Evolutionary conservation across 2,797 vertebrate species (phyloP).

Genomic region (Leptoclinus maculatus): DNA sequence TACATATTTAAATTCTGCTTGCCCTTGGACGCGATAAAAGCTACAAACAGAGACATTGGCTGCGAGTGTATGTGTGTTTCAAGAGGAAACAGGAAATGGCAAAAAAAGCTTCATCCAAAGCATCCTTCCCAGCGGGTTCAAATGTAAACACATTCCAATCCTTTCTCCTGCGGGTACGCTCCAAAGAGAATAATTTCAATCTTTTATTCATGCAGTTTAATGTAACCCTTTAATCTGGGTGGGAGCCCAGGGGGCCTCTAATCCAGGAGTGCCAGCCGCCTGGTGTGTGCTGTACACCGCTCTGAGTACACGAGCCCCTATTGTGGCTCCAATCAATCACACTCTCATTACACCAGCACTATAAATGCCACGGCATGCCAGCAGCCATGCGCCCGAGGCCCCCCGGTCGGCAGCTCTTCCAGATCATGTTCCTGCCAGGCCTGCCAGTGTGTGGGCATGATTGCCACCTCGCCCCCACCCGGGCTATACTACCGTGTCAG

Average conservation of each 20-base stretch:
- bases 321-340: conserved; percentile 86
- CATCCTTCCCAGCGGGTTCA: conserved; percentile 37
- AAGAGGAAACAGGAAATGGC: conserved; percentile 43
- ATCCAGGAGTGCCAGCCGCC: conserved; percentile 78
- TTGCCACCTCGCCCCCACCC: conserved; percentile 50
- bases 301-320: conserved; percentile 80
- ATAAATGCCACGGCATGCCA: conserved; percentile 81
- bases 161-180: conserved; percentile 57
- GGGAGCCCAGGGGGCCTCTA: conserved; percentile 83
- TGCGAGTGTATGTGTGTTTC: conserved; percentile 20
- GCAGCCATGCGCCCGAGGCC: conserved; percentile 62
- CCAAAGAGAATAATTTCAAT: conserved; percentile 85
- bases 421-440: conserved; percentile 61
- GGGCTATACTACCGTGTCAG: conserved; percentile 80
- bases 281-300: conserved; percentile 66
- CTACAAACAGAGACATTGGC: conserved; percentile 39
- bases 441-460: conserved; percentile 48
- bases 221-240: conserved; percentile 88
- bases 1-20: conserved; percentile 64
- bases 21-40: conserved; percentile 49
- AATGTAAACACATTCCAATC: conserved; percentile 63
- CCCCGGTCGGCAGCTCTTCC: conserved; percentile 40
- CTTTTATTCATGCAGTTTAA: conserved; percentile 88
- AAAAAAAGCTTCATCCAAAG: conserved; percentile 42
- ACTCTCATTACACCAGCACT: conserved; percentile 76